These are phyloP conservation scores for Mastacembelus armatus DNA, from an alignment of 2,797 vertebrate species.

Conservation along the genomic window DNA sequence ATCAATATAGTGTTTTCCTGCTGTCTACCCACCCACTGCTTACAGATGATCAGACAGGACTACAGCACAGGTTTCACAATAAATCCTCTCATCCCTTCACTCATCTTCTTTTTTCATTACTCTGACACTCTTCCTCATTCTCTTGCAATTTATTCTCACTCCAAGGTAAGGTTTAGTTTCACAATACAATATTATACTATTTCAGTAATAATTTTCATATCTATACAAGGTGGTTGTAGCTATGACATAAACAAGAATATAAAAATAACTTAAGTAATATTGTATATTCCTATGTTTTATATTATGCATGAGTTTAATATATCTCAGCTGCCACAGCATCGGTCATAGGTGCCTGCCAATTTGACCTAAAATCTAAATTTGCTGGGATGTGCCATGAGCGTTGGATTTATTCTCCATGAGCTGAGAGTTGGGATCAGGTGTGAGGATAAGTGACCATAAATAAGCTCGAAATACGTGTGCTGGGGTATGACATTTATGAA, in stretches of 20 bases:
- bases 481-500: conserved; percentile 41
- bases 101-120: conserved; percentile 43
- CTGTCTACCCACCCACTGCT: conserved; percentile 72
- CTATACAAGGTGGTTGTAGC: too few species aligned
- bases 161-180: conserved; percentile 12
- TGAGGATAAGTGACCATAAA: conserved; percentile 43
- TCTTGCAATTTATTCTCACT: neutral
- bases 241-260: neutral
- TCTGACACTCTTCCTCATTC: conserved; percentile 17
- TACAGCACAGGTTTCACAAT: conserved; percentile 62
- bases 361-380: conserved; percentile 40
- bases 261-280: neutral
- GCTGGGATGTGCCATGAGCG: conserved; percentile 9
- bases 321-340: conserved; percentile 4
- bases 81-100: conserved; percentile 61
- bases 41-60: conserved; percentile 70
- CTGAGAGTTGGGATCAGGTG: conserved; percentile 40
- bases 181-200: neutral
- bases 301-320: conserved; percentile 2
- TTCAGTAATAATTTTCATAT: neutral
- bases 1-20: conserved; percentile 70
- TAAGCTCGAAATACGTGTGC: conserved; percentile 36
- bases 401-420: conserved; percentile 17
- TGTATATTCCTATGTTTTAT: neutral
- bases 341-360: conserved; percentile 11